Evolutionary conservation across 2,113 vertebrate genomes (phyloP).

Genomic region (Leptodactylus fuscus): DNA sequence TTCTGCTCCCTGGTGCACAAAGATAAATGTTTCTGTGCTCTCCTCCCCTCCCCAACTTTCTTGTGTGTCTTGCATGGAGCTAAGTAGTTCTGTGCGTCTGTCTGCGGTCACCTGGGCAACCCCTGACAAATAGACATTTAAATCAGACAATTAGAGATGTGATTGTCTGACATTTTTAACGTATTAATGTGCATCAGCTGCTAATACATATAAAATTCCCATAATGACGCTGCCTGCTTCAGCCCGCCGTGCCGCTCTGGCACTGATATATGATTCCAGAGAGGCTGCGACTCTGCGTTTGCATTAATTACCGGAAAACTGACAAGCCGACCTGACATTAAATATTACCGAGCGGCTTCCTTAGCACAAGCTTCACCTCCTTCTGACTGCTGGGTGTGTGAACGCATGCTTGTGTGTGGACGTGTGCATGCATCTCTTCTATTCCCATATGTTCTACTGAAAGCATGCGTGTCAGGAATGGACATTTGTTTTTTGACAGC

Average conservation of each 20-base stretch:
- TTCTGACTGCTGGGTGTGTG: constrained; percentile 10
- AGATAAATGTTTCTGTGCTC: constrained; percentile 41
- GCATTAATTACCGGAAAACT: constrained; percentile 70
- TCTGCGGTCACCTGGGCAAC: constrained; percentile 64
- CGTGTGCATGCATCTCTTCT: constrained; percentile 49
- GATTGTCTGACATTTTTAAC: constrained; percentile 70
- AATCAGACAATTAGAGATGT: constrained; percentile 79
- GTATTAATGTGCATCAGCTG: constrained; percentile 71
- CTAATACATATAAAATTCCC: constrained; percentile 69
- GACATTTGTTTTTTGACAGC: constrained; percentile 18
- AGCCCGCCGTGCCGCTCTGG: constrained; percentile 66
- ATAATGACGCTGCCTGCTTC: constrained; percentile 62
- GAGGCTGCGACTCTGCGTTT: constrained; percentile 64
- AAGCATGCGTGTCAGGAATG: not conserved
- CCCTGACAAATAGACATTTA: constrained; percentile 80
- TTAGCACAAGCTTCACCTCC: constrained; percentile 23
- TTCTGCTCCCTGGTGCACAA: constrained; percentile 24
- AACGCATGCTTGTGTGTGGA: not conserved
- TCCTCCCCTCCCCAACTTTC: constrained; percentile 22
- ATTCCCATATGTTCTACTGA: constrained; percentile 46
- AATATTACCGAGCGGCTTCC: constrained; percentile 58
- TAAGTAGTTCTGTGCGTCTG: constrained; percentile 54
- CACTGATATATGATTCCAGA: constrained; percentile 77
- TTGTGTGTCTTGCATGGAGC: constrained; percentile 53
- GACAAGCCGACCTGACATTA: constrained; percentile 67